Percentiles rank a stretch among this genome's conserved stretches.
Conservation (phyloP, 2,888 invertebrate genomes). For the Thyatira batis region DNA sequence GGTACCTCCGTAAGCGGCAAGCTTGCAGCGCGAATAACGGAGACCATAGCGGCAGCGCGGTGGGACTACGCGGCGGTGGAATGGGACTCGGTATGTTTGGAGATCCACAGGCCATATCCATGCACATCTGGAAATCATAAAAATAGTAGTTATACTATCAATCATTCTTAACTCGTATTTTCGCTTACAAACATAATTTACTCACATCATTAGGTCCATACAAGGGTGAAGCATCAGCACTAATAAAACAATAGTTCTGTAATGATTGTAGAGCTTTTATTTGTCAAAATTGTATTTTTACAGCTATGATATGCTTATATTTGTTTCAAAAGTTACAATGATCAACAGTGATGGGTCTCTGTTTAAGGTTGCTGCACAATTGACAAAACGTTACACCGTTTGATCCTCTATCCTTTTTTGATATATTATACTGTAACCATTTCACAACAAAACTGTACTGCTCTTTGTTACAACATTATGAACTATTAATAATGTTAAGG, state of each 20-base stretch:
- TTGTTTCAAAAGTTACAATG: conserved; percentile 86
- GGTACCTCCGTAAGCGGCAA: conserved; percentile 73
- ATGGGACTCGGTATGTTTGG: conserved; percentile 58
- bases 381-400: conserved; percentile 74
- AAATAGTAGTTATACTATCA: background rate
- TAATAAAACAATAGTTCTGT: conserved; percentile 63
- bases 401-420: conserved; percentile 63
- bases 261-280: conserved; percentile 87
- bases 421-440: conserved; percentile 67
- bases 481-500: conserved; percentile 79
- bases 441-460: conserved; percentile 74
- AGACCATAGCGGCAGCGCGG: conserved; percentile 70
- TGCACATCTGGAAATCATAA: conserved; percentile 65
- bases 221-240: conserved; percentile 3
- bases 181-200: conserved; percentile 9
- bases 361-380: conserved; percentile 70
- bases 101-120: conserved; percentile 70
- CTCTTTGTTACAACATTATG: conserved; percentile 74
- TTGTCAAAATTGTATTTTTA: conserved; percentile 92
- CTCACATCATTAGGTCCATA: conserved; percentile 30
- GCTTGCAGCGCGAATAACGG: conserved; percentile 76
- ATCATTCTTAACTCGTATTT: background rate
- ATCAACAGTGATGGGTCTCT: conserved; percentile 81
- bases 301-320: conserved; percentile 96
- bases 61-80: conserved; percentile 57